A percentile compares a stretch with the other conserved stretches of the same genome.
Conservation (phyloP, 2,113 vertebrate species). For the Eublepharis macularius region DNA sequence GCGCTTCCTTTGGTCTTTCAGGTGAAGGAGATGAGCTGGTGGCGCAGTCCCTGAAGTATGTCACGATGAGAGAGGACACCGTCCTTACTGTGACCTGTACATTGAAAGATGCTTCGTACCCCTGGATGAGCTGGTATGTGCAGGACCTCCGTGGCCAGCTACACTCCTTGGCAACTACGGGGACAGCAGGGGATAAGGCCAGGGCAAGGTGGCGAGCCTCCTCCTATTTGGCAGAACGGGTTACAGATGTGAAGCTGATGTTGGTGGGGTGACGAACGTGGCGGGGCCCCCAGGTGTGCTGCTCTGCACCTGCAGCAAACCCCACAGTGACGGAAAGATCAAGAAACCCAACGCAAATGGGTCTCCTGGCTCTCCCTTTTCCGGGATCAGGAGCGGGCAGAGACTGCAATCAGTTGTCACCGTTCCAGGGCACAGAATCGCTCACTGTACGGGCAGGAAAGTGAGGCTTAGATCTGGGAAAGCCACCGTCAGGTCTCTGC, state of each 20-base stretch:
- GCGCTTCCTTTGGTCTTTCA: conserved; percentile 32
- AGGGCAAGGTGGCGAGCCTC: neutral
- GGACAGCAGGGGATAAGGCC: neutral
- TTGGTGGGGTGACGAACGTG: conserved; percentile 6
- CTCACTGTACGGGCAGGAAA: too few relatives aligned
- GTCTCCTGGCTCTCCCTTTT: neutral
- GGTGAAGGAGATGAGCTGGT: neutral
- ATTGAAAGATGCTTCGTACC: conserved; percentile 40
- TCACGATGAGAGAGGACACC: neutral
- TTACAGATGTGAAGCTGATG: neutral
- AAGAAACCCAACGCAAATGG: neutral
- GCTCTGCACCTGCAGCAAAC: conserved; percentile 48
- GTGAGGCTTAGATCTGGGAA: too few relatives aligned
- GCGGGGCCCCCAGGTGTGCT: conserved; percentile 32
- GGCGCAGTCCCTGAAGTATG: conserved; percentile 15
- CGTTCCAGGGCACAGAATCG: too few relatives aligned
- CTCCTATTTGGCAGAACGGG: neutral
- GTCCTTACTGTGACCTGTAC: neutral
- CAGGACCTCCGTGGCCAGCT: conserved; percentile 19
- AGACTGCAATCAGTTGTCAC: too few relatives aligned
- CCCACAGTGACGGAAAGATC: conserved; percentile 24
- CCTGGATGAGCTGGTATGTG: conserved; percentile 53
- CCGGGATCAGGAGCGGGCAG: neutral
- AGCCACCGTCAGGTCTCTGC: too few relatives aligned
- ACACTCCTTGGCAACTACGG: neutral